Evolutionary conservation across 30 jellyfish, hydroid and myxozoan genomes (phyloP).

Genomic region (Haliclystus octoradiatus): DNA sequence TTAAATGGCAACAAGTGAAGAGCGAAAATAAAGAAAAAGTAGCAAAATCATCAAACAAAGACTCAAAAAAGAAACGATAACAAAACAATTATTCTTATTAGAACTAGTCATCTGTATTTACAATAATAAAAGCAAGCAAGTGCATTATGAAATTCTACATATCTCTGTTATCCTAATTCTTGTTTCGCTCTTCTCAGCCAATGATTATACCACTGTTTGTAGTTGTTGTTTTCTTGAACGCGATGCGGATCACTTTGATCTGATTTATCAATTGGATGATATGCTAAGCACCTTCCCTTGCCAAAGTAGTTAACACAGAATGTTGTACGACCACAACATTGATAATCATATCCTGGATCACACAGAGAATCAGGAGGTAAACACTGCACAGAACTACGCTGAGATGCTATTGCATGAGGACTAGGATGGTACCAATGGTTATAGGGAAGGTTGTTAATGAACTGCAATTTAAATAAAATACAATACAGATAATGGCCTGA

Average conservation of each 20-base stretch:
- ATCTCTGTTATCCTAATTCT: neutral
- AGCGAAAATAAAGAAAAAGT: slow-evolving; percentile 30
- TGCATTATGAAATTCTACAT: neutral
- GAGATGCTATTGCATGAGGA: neutral
- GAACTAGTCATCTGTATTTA: neutral
- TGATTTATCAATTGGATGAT: slow-evolving; percentile 16
- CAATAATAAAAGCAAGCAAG: neutral
- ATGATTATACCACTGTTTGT: slow-evolving; percentile 33
- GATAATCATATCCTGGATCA: slow-evolving; percentile 76
- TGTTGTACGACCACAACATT: slow-evolving; percentile 91
- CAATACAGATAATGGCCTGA: no score
- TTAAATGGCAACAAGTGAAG: slow-evolving; percentile 64
- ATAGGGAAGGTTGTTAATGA: neutral
- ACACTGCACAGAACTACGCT: slow-evolving; percentile 40
- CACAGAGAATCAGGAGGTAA: slow-evolving; percentile 76
- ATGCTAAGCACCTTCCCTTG: slow-evolving; percentile 75
- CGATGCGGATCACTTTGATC: slow-evolving; percentile 48
- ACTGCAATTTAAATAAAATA: neutral
- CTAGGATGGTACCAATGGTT: neutral
- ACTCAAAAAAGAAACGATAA: slow-evolving; percentile 27
- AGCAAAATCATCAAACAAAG: slow-evolving; percentile 27
- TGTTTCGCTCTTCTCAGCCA: slow-evolving; percentile 14
- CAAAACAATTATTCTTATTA: slow-evolving; percentile 10
- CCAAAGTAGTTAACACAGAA: slow-evolving; percentile 94
- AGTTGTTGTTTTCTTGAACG: slow-evolving; percentile 45